Percentiles rank a stretch among this genome's conserved stretches.
Evolutionary conservation across 92 coral and sea anemone species (phyloP).

Genomic region (Epizoanthus fatuus): DNA sequence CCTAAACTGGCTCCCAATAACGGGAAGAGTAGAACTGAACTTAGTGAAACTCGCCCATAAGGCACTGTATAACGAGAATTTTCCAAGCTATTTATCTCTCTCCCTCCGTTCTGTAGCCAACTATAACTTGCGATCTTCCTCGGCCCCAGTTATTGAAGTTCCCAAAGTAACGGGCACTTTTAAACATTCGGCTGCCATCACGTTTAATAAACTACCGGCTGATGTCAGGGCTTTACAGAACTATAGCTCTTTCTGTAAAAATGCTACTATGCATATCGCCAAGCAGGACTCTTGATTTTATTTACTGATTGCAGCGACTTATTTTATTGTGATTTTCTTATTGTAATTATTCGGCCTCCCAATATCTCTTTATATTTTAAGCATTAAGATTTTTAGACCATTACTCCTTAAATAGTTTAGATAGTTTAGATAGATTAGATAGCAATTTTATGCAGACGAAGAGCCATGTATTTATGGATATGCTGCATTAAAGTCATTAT

Average conservation of each 20-base stretch:
- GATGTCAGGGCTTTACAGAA: constrained; percentile 14
- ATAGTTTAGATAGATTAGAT: too few relatives aligned
- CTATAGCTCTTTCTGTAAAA: constrained; percentile 6
- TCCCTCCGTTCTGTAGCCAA: constrained; percentile 18
- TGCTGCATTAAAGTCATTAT: too few relatives aligned
- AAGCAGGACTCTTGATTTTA: too few relatives aligned
- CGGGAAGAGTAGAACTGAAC: neutral
- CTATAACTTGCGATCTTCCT: constrained; percentile 29
- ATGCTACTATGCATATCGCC: neutral
- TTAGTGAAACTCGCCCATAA: constrained; percentile 26
- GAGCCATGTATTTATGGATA: too few relatives aligned
- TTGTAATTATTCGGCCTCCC: too few relatives aligned
- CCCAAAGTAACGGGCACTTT: neutral
- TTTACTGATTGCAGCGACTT: too few relatives aligned
- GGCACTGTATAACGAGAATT: constrained; percentile 23
- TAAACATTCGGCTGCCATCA: too few relatives aligned
- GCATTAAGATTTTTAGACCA: too few relatives aligned
- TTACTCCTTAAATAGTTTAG: too few relatives aligned
- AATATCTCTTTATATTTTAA: too few relatives aligned
- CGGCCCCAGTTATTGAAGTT: constrained; percentile 16
- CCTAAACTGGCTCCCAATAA: constrained; percentile 41
- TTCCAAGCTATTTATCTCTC: constrained; percentile 32
- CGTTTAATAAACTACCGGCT: constrained; percentile 20
- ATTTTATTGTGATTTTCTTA: too few relatives aligned
- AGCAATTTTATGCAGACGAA: too few relatives aligned